Base-by-base conservation (phyloP, 2,113 vertebrate species). In the Indicator indicator region DNA sequence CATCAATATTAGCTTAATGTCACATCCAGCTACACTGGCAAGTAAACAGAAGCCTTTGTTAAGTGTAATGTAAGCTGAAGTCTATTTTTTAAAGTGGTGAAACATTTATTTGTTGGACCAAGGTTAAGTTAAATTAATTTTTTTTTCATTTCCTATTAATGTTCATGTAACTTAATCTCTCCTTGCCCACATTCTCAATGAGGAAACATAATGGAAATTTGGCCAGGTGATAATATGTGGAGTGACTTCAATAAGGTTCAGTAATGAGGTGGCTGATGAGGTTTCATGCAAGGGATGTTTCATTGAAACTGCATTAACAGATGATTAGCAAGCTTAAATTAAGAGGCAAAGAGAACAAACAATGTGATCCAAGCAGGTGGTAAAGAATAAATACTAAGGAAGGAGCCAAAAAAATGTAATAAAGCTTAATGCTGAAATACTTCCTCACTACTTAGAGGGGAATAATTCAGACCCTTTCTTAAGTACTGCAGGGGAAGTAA, bases 301-400 rank as follows among this genome's bases (percentile, higher is more conserved):
- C 74, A 79, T 10, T 92, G 62, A 90, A 94, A 83, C 46, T 62
- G 73, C 86, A 86, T 96, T 94, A 96, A 70, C 69, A 77, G 69
- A 89, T 91, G 69, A 96, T 96, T 96, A 96, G 69, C 78, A 92
- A 92, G 36, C 63, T 87, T 88, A 76, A 90, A 93, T 96, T 82
- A 88, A 95, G 70, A 90, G 32, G 65, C 50, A 91, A 86, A 86
- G 27, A 83, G 82, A 94, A 86, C 30, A 94, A 92, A 93, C 59
- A 93, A 72, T 73, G 59, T 64, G 63, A 93, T 21, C 71, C 50
- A 93, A 91, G 83, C 80, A 76, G 65, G 75, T 92, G 91, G 81
- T 86, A 86, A 92, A 86, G 79, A 80, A 24, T 36, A 95, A 92
- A 91, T 59, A 48, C 55, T 52, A 88, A 93, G 38, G 59, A 97